Conservation (phyloP, 2,797 vertebrate species). For the Notolabrus celidotus region DNA sequence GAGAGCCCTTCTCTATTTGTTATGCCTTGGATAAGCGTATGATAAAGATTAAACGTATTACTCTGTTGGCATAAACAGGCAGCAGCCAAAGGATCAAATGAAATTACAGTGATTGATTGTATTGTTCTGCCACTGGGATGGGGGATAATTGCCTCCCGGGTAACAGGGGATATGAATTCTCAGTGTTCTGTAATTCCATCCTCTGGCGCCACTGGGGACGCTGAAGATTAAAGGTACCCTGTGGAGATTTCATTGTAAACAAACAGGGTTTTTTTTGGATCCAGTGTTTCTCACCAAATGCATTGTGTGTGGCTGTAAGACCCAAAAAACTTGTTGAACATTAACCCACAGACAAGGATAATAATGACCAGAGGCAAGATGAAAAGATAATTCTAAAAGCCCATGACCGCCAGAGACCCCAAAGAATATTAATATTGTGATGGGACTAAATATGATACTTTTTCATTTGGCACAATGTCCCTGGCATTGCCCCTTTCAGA, state of each 20-base stretch:
- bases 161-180: constrained; percentile 85
- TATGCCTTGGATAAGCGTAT: constrained; percentile 82
- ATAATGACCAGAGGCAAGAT: no score
- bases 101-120: constrained; percentile 88
- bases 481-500: no score
- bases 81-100: constrained; percentile 86
- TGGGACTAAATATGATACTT: no score
- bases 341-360: no score
- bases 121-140: constrained; percentile 85
- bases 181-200: constrained; percentile 84
- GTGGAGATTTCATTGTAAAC: constrained; percentile 80
- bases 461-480: no score
- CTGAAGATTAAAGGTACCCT: constrained; percentile 81
- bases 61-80: constrained; percentile 85
- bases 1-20: constrained; percentile 82
- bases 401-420: no score
- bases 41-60: constrained; percentile 89
- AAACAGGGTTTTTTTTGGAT: constrained; percentile 74
- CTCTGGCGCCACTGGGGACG: constrained; percentile 78
- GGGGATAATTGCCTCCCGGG: constrained; percentile 85
- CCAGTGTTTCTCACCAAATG: constrained; percentile 46
- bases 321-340: constrained; percentile 32
- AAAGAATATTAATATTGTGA: no score
- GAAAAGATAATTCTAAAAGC: no score
- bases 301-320: constrained; percentile 37